Base-by-base conservation (phyloP, 2,113 vertebrate genomes). In the Hippocampus zosterae region DNA sequence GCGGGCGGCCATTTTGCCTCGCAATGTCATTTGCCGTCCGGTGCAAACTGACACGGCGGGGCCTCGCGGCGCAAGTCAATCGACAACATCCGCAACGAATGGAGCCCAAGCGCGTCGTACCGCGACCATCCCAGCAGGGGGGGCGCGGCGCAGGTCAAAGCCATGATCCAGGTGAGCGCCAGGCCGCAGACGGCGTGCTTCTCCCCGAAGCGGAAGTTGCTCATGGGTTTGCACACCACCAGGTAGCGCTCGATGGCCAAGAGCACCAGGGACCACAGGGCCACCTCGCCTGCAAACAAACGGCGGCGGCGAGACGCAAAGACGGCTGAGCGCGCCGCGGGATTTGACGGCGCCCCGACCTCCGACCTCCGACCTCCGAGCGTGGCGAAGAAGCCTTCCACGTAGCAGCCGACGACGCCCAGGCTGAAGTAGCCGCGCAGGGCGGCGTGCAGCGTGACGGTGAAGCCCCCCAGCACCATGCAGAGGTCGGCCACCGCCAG, bases 141-240 rank as follows among this genome's bases (percentile, higher is more conserved):
- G 0, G 96, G 96, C 0, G 66, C 79, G 0, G 96, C 94, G 2
- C 97, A 99, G 0, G 96, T 92, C 90, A 97, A 25, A 0, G 96
- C 95, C 96, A 98, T 99, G 87, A 97, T 57, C 97, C 97, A 98
- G 46, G 95, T 91, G 85, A 95, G 88, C 13, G 65, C 89, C 9
- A 99, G 91, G 0, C 97, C 97, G 76, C 92, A 89, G 40, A 96
- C 81, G 76, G 97, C 97, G 0, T 99, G 95, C 83, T 92, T 95
- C 85, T 96, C 96, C 65, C 92, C 93, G 0, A 99, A 99, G 78
- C 96, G 95, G 86, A 99, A 99, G 82, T 95, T 96, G 86, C 90
- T 93, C 94, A 98, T 95, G 25, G 97, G 97, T 69, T 99, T 99
- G 83, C 97, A 99, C 74, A 99, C 95, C 85, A 99, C 97, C 11